These are phyloP conservation scores for Hypercompe scribonia DNA, from an alignment of 2,888 invertebrate genomes.

Conservation along the genomic window DNA sequence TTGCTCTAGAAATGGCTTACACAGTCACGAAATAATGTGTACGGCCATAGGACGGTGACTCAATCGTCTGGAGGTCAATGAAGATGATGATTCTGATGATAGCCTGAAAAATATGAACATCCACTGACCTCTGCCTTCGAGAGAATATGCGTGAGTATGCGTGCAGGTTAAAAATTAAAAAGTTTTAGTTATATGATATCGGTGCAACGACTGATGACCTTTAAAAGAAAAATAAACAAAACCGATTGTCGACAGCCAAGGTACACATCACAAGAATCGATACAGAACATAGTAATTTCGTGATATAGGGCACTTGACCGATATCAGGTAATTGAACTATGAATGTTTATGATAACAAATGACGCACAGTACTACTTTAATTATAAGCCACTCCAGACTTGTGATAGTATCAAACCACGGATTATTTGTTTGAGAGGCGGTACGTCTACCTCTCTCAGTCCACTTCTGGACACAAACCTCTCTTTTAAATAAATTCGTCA, in stretches of 20 bases:
- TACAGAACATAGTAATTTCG: slow-evolving; percentile 4
- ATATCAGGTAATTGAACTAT: slow-evolving; percentile 33
- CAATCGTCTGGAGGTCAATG: too few species aligned
- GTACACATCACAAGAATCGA: neutral
- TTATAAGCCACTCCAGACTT: neutral
- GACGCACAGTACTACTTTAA: slow-evolving; percentile 4
- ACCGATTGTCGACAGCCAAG: neutral
- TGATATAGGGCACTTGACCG: slow-evolving; percentile 21
- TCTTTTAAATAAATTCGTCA: too few species aligned
- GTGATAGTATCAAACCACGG: neutral
- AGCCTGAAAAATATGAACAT: too few species aligned
- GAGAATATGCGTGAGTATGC: too few species aligned
- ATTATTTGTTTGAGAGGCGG: neutral
- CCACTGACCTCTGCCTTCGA: too few species aligned
- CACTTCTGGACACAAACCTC: too few species aligned
- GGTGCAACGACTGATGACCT: neutral
- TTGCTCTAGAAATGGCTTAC: too few species aligned
- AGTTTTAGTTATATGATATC: neutral
- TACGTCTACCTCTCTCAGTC: neutral
- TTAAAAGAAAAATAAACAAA: neutral
- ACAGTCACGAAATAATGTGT: too few species aligned
- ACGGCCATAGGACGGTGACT: too few species aligned
- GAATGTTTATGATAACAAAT: slow-evolving; percentile 25
- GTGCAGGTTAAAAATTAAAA: too few species aligned
- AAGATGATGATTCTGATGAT: too few species aligned